Percentiles rank a stretch among this genome's conserved stretches.
Conservation (phyloP, 2,797 vertebrate species). For the Falco berigora region DNA sequence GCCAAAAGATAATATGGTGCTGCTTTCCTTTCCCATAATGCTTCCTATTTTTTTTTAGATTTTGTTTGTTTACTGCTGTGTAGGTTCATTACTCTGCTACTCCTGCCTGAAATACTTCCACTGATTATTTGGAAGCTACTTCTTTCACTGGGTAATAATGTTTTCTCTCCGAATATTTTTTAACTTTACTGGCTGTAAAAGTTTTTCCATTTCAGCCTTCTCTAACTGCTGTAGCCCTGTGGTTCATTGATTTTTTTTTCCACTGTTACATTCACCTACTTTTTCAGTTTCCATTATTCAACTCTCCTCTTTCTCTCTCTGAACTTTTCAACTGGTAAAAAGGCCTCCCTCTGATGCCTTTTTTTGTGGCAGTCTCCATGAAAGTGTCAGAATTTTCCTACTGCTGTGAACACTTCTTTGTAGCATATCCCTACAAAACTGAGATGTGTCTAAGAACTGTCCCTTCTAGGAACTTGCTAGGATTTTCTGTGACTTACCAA, state of each 20-base stretch:
- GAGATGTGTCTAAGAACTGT: not conserved
- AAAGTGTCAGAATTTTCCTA: not conserved
- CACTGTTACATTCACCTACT: not conserved
- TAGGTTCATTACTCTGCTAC: not conserved
- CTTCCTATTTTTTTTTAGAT: not conserved
- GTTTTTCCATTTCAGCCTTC: not conserved
- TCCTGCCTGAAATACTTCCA: not conserved
- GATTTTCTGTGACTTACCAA: not conserved
- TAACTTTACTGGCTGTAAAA: not conserved
- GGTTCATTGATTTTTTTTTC: not conserved
- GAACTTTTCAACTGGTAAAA: not conserved
- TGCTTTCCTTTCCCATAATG: not conserved
- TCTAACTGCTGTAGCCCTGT: not conserved
- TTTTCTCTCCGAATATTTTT: not conserved
- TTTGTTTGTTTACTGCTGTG: not conserved
- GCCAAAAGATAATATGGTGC: not conserved
- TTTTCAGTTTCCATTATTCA: not conserved
- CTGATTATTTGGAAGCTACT: not conserved
- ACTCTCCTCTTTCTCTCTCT: not conserved
- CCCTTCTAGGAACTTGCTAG: constrained; percentile 29
- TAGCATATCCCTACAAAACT: not conserved
- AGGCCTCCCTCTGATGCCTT: not conserved
- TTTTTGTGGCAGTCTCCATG: not conserved
- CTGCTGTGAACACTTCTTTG: not conserved
- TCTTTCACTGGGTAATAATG: not conserved